phyloP scores from a whole-genome alignment of 2,888 invertebrate species.

The Lucinisca nassula region DNA sequence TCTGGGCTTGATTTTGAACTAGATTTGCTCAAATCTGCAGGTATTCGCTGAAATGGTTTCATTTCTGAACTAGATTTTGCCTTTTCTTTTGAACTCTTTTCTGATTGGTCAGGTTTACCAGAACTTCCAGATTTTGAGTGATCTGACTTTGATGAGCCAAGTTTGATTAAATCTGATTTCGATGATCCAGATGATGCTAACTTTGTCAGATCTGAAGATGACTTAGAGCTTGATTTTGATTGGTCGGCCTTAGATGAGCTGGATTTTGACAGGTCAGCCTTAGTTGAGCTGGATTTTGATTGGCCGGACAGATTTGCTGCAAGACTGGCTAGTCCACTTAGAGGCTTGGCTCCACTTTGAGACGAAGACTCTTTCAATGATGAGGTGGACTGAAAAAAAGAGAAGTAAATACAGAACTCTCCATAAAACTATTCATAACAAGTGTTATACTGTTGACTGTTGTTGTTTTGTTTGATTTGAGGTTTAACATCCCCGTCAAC shows the following conservation, averaged over 20 bases:
- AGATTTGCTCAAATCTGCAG: constrained; percentile 33
- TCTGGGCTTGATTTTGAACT: constrained; percentile 41
- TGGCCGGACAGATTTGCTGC: constrained; percentile 86
- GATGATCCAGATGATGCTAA: neutral
- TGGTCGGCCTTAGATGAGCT: constrained; percentile 52
- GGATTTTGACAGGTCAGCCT: constrained; percentile 76
- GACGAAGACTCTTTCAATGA: constrained; percentile 60
- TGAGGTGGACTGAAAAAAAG: constrained; percentile 53
- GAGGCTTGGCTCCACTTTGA: constrained; percentile 80
- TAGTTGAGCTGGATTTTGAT: constrained; percentile 60
- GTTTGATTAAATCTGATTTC: constrained; percentile 28
- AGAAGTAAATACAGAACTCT: too few species aligned
- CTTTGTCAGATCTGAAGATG: constrained; percentile 9
- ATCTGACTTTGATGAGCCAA: constrained; percentile 40
- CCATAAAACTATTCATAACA: too few species aligned
- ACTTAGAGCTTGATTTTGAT: constrained; percentile 52
- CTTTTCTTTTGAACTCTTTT: constrained; percentile 46
- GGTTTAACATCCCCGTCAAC: too few species aligned
- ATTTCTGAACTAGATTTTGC: constrained; percentile 39
- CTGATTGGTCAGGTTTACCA: constrained; percentile 47
- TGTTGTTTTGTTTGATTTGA: too few species aligned
- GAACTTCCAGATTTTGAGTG: constrained; percentile 50
- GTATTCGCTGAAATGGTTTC: constrained; percentile 53
- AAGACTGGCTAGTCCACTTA: constrained; percentile 87
- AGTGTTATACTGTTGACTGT: too few species aligned